Conservation (phyloP, 1,140 invertebrate genomes). For the Drosophila nigromelanica region DNA sequence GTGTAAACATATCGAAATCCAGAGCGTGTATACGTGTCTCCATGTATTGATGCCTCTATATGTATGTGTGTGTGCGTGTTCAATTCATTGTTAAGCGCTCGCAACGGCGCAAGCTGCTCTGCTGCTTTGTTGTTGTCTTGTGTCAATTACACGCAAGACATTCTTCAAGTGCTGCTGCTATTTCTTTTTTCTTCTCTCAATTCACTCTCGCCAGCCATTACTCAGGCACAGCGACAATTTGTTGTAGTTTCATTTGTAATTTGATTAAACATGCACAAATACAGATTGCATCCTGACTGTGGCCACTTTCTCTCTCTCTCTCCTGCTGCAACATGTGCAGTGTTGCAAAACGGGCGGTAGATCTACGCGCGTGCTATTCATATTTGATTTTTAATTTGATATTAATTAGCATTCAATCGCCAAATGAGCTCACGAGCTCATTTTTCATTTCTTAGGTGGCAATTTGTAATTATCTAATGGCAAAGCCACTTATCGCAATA, state of each 20-base stretch:
- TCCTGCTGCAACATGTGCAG: conserved; percentile 29
- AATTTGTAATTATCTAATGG: conserved; percentile 47
- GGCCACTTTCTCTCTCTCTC: conserved; percentile 4
- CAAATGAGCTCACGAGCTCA: conserved; percentile 37
- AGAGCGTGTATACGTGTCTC: conserved; percentile 48
- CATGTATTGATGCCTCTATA: conserved; percentile 26
- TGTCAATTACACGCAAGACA: conserved; percentile 43
- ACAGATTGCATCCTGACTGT: conserved; percentile 47
- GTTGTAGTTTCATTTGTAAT: conserved; percentile 31
- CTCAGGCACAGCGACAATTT: conserved; percentile 2
- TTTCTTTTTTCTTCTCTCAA: conserved; percentile 40
- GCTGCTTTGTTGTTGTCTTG: conserved; percentile 30
- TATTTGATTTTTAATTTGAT: conserved; percentile 9
- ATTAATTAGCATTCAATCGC: conserved; percentile 43
- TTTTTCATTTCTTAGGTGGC: conserved; percentile 17
- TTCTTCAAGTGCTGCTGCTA: conserved; percentile 36
- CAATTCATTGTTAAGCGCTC: conserved; percentile 53
- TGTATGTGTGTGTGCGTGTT: conserved; percentile 34
- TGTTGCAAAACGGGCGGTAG: conserved; percentile 48
- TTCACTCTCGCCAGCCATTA: conserved; percentile 23
- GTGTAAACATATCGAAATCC: conserved; percentile 31
- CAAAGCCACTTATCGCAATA: conserved; percentile 28
- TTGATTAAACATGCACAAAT: conserved; percentile 5
- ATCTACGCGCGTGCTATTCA: conserved; percentile 34
- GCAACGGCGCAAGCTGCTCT: conserved; percentile 28